These are phyloP conservation scores for Nymphalis polychloros DNA, from an alignment of 2,888 invertebrate species.

Conservation along the genomic window DNA sequence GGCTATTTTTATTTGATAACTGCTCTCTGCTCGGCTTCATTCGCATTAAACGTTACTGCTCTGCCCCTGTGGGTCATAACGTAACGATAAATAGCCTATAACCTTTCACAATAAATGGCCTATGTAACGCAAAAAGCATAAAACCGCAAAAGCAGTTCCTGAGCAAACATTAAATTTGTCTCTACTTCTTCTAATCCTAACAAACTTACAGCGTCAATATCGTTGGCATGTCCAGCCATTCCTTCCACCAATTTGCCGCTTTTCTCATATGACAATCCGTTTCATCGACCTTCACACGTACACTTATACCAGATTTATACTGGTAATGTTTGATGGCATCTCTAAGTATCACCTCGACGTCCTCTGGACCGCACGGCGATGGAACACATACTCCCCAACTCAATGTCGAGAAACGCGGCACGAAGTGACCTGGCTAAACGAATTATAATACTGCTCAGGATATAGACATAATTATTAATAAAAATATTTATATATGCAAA, in stretches of 20 bases:
- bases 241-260: conserved; percentile 59
- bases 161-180: neutral
- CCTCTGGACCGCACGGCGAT: conserved; percentile 82
- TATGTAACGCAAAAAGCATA: too few species aligned
- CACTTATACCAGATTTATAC: conserved; percentile 81
- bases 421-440: conserved; percentile 87
- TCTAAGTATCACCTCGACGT: conserved; percentile 81
- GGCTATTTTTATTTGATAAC: too few species aligned
- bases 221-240: conserved; percentile 67
- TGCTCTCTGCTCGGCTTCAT: too few species aligned
- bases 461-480: conserved; percentile 3
- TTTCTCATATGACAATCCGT: conserved; percentile 83
- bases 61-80: too few species aligned
- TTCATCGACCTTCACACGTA: conserved; percentile 84
- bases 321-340: conserved; percentile 82
- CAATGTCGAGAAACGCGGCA: conserved; percentile 86
- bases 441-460: conserved; percentile 41
- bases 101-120: too few species aligned
- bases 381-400: conserved; percentile 88
- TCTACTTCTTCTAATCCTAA: neutral
- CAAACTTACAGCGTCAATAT: conserved; percentile 68
- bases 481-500: neutral
- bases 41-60: too few species aligned
- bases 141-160: too few species aligned
- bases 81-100: too few species aligned